Evolutionary conservation across 2,113 vertebrate genomes (phyloP).

Genomic region (Heterocephalus glaber): DNA sequence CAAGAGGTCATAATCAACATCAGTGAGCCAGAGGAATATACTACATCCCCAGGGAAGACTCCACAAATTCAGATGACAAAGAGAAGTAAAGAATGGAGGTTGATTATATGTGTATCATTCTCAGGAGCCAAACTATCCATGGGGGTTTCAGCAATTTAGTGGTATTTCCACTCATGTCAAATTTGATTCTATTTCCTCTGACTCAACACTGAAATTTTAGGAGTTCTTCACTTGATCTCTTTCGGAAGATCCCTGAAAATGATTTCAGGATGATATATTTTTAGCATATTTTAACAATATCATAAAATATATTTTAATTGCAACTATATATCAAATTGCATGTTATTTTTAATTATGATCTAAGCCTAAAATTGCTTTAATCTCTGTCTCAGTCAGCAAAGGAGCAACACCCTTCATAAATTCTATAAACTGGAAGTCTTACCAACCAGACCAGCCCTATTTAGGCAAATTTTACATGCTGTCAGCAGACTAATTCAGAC

Average conservation of each 20-base stretch:
- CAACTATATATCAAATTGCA: not conserved
- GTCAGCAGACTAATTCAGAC: not conserved
- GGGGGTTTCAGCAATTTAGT: not conserved
- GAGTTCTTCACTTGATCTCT: not conserved
- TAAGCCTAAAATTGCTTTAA: not conserved
- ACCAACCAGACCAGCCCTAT: not conserved
- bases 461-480: not conserved
- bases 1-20: not conserved
- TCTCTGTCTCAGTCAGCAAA: not conserved
- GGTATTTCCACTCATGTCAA: not conserved
- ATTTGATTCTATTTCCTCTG: not conserved
- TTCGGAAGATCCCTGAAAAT: constrained; percentile 40
- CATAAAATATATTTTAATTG: not conserved
- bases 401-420: not conserved
- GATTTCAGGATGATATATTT: not conserved
- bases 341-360: not conserved
- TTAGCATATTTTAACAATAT: not conserved
- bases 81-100: not conserved
- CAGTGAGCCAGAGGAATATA: not conserved
- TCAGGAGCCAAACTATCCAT: not conserved
- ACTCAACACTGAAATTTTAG: not conserved
- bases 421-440: not conserved
- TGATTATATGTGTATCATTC: not conserved
- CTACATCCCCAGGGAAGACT: not conserved
- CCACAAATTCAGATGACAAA: not conserved